A percentile compares a stretch with the other conserved stretches of the same genome.
These are phyloP conservation scores for Luperina testacea DNA, from an alignment of 2,888 invertebrate species.

Conservation along the genomic window DNA sequence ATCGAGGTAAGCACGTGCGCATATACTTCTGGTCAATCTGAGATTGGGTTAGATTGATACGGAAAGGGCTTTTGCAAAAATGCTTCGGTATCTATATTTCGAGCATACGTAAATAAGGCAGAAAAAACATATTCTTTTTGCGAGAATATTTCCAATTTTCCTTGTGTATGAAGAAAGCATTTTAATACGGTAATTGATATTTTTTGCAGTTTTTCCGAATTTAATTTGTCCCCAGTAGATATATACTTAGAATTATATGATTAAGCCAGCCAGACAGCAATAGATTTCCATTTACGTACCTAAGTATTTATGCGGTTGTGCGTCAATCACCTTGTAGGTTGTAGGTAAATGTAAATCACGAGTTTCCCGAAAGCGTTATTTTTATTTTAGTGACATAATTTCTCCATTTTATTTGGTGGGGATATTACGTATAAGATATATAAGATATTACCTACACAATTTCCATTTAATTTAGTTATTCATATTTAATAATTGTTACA, in stretches of 20 bases:
- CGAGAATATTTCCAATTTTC: not conserved
- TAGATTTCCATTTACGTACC: not conserved
- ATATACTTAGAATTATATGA: not conserved
- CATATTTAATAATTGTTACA: not conserved
- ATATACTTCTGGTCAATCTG: conserved; percentile 71
- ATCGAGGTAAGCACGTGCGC: conserved; percentile 69
- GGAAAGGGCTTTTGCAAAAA: conserved; percentile 64
- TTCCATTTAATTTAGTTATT: not conserved
- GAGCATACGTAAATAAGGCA: not conserved
- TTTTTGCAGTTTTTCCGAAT: not conserved
- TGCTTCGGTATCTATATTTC: not conserved
- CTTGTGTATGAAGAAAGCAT: not conserved
- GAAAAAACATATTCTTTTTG: too few species aligned
- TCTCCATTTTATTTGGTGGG: not conserved
- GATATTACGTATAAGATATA: not conserved
- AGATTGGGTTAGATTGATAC: conserved; percentile 59
- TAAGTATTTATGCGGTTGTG: not conserved
- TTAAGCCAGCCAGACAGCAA: not conserved
- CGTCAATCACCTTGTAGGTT: not conserved
- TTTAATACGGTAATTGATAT: not conserved
- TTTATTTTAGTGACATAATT: not conserved
- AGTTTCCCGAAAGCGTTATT: not conserved
- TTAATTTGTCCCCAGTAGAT: not conserved
- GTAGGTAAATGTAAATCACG: not conserved
- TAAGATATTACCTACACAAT: not conserved